Percentiles rank a stretch among this genome's conserved stretches.
phyloP scores from a whole-genome alignment of 2,113 vertebrate genomes.

The Paramormyrops kingsleyae region DNA sequence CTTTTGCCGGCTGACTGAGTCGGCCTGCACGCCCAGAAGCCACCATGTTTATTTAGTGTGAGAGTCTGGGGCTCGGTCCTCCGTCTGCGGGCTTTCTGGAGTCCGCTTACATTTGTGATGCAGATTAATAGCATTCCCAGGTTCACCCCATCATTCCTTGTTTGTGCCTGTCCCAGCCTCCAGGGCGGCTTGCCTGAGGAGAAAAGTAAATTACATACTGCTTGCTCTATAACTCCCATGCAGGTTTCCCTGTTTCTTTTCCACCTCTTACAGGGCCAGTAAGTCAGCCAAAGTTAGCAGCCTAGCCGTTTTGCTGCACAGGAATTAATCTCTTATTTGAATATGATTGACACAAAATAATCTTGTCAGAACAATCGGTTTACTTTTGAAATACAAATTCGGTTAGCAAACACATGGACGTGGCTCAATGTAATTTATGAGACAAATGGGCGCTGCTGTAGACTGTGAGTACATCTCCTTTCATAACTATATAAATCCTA shows the following conservation, averaged over 20 bases:
- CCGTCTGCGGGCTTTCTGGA: background rate
- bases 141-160: slow-evolving; percentile 55
- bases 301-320: slow-evolving; percentile 54
- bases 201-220: slow-evolving; percentile 63
- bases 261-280: slow-evolving; percentile 48
- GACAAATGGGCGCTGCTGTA: background rate
- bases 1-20: background rate
- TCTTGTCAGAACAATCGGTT: slow-evolving; percentile 61
- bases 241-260: slow-evolving; percentile 36
- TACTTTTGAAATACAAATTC: slow-evolving; percentile 63
- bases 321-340: slow-evolving; percentile 58
- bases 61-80: background rate
- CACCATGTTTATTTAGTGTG: background rate
- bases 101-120: slow-evolving; percentile 13
- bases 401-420: slow-evolving; percentile 8
- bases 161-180: slow-evolving; percentile 59
- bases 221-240: slow-evolving; percentile 58
- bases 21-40: background rate
- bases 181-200: slow-evolving; percentile 62
- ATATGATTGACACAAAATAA: slow-evolving; percentile 61
- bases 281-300: slow-evolving; percentile 56
- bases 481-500: slow-evolving; percentile 49
- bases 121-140: slow-evolving; percentile 13
- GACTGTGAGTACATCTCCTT: background rate
- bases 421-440: background rate